Percentiles rank a stretch among this genome's conserved stretches.
These are phyloP conservation scores for Lycocorax pyrrhopterus DNA, from an alignment of 2,113 vertebrate genomes.

Conservation along the genomic window DNA sequence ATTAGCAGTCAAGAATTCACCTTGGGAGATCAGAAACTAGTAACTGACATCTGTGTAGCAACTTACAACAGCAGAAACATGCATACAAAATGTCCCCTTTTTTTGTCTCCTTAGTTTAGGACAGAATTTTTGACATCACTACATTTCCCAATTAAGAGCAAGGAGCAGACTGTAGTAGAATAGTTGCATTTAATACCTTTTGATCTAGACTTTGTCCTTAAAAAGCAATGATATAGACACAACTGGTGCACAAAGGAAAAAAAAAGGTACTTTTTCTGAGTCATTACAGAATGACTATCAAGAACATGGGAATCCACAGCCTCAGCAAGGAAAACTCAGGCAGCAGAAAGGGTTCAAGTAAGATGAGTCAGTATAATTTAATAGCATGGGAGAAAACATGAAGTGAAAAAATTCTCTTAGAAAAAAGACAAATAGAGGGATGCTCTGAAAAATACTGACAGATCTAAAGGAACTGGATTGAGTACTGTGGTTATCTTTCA, in stretches of 20 bases:
- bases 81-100: background rate
- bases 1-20: background rate
- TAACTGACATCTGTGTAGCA: background rate
- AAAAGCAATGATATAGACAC: background rate
- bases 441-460: background rate
- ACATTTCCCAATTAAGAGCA: background rate
- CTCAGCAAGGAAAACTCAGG: background rate
- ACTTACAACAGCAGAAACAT: background rate
- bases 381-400: background rate
- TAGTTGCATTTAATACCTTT: background rate
- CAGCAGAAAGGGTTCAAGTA: background rate
- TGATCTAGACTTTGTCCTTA: background rate
- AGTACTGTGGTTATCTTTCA: background rate
- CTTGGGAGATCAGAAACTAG: background rate
- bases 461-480: background rate
- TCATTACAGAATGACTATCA: background rate
- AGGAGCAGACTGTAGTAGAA: background rate
- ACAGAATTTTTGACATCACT: background rate
- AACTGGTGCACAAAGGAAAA: background rate
- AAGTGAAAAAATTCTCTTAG: background rate
- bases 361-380: background rate
- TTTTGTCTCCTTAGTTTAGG: background rate
- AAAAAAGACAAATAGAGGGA: background rate
- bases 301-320: background rate
- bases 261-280: constrained; percentile 17